Conservation (phyloP, 2,113 vertebrate genomes). For the Xiphorhynchus elegans region DNA sequence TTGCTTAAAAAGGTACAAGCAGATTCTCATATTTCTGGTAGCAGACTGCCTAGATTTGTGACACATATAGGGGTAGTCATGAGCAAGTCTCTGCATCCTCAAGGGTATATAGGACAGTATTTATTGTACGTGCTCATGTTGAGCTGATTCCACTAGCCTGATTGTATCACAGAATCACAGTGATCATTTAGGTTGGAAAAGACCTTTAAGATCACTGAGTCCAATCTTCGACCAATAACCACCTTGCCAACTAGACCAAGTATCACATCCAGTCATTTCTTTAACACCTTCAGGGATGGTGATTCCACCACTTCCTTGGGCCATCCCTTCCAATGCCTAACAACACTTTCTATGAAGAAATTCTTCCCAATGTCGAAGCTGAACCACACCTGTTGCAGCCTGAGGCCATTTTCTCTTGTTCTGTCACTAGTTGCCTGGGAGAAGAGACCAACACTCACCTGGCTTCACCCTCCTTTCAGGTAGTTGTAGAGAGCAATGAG, state of each 20-base stretch:
- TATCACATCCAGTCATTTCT: neutral
- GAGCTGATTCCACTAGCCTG: neutral
- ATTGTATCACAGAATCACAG: neutral
- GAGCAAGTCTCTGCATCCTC: neutral
- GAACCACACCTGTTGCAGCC: neutral
- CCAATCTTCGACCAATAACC: neutral
- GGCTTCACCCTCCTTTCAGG: neutral
- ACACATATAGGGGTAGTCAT: neutral
- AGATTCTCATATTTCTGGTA: neutral
- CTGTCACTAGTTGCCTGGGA: neutral
- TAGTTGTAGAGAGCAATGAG: neutral
- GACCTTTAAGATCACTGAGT: neutral
- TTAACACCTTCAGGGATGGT: neutral
- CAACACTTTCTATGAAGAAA: neutral
- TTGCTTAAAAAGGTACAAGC: neutral
- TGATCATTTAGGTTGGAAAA: neutral
- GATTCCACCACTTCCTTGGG: neutral
- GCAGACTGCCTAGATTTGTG: neutral
- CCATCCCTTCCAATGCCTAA: neutral
- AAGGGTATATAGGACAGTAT: neutral
- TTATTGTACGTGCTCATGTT: neutral
- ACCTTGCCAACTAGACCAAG: neutral
- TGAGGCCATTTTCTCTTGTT: neutral
- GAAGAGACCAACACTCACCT: neutral
- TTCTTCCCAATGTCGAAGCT: neutral